These are phyloP conservation scores for Nasonovia ribisnigri DNA, from an alignment of 2,888 invertebrate species.

Conservation along the genomic window DNA sequence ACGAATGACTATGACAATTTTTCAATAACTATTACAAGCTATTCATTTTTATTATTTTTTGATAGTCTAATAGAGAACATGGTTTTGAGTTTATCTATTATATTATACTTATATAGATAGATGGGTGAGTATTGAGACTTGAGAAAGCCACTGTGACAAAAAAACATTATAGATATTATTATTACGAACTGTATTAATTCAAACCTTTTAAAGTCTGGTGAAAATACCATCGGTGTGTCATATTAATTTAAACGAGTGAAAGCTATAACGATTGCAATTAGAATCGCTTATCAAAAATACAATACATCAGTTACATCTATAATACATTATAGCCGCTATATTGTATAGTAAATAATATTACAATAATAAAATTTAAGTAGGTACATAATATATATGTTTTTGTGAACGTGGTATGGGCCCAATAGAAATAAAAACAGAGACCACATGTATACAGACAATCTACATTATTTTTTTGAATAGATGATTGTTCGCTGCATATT, in stretches of 20 bases:
- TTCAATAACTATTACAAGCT: background rate
- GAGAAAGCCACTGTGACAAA: background rate
- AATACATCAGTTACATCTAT: background rate
- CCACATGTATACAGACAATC: background rate
- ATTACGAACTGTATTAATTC: background rate
- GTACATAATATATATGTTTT: background rate
- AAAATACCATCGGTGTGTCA: background rate
- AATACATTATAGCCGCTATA: background rate
- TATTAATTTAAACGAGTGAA: constrained; percentile 42
- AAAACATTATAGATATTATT: background rate
- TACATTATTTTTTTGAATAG: too few relatives aligned
- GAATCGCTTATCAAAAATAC: constrained; percentile 33
- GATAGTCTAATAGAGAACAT: background rate
- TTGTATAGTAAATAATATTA: background rate
- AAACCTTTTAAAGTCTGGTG: background rate
- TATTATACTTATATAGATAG: background rate
- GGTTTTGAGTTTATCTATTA: background rate
- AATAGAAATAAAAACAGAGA: background rate
- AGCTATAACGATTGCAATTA: constrained; percentile 15
- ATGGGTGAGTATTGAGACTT: background rate
- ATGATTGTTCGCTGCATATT: too few relatives aligned
- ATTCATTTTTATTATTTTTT: background rate
- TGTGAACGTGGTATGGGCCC: background rate
- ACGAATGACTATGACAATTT: background rate
- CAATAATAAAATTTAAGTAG: background rate